A percentile compares a stretch with the other conserved stretches of the same genome.
phyloP scores from a whole-genome alignment of 1,140 invertebrate species.

The Steinernema feltiae region DNA sequence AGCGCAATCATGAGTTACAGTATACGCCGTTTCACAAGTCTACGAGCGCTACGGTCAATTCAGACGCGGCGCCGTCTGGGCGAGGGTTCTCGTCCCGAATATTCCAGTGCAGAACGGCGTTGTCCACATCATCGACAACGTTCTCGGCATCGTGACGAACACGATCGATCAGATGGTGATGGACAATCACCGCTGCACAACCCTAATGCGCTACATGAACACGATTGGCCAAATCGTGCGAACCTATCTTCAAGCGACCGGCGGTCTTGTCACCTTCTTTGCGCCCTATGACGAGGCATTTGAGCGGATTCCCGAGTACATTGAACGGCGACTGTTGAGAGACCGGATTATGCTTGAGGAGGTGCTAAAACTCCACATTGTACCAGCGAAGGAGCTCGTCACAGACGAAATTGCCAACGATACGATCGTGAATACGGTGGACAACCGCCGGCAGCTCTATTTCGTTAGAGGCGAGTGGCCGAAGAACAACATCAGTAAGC shows the following conservation, averaged over 20 bases:
- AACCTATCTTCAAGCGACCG: conserved; percentile 56
- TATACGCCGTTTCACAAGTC: conserved; percentile 56
- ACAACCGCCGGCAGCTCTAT: conserved; percentile 56
- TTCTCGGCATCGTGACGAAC: conserved; percentile 54
- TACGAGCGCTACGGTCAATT: conserved; percentile 54
- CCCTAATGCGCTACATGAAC: conserved; percentile 58
- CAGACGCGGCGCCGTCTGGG: conserved; percentile 55
- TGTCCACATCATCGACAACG: conserved; percentile 57
- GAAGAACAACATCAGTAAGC: conserved; percentile 57
- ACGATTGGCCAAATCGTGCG: conserved; percentile 51
- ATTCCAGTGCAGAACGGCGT: conserved; percentile 58
- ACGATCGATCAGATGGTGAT: conserved; percentile 55
- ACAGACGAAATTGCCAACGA: conserved; percentile 58
- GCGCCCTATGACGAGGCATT: conserved; percentile 57
- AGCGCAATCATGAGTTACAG: conserved; percentile 33
- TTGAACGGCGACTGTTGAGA: conserved; percentile 50
- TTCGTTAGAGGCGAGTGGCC: conserved; percentile 55
- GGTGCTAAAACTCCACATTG: conserved; percentile 56
- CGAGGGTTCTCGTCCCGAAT: conserved; percentile 57
- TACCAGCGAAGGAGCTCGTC: conserved; percentile 56
- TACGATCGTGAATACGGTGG: conserved; percentile 55
- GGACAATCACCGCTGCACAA: conserved; percentile 54
- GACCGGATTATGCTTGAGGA: conserved; percentile 57
- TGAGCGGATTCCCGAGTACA: conserved; percentile 55
- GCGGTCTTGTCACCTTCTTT: conserved; percentile 57